phyloP scores from a whole-genome alignment of 1,140 invertebrate genomes.

The Zelostemma sp. region DNA sequence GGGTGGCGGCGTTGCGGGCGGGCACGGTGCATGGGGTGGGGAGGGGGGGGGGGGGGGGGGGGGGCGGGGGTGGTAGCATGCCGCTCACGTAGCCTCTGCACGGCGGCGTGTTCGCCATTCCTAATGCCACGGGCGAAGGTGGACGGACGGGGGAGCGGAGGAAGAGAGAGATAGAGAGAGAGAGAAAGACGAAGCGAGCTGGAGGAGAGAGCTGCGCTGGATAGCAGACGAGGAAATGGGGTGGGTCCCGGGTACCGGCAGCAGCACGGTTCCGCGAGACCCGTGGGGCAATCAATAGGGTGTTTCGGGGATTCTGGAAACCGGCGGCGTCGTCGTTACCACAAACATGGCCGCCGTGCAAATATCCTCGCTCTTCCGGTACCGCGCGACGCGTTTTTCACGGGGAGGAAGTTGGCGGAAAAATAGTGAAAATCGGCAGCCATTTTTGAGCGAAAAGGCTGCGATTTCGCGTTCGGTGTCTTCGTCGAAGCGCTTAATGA shows the following conservation, averaged over 20 bases:
- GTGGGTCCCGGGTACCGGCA: conserved; percentile 63
- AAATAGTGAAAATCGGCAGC: no score
- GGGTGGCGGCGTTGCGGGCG: conserved; percentile 5
- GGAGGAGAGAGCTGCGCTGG: conserved; percentile 48
- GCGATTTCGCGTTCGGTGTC: no score
- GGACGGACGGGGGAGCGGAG: conserved; percentile 36
- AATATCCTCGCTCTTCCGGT: conserved; percentile 24
- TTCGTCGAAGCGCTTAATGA: background rate
- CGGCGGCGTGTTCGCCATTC: conserved; percentile 75
- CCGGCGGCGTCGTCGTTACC: conserved; percentile 64
- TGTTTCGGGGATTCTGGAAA: conserved; percentile 74
- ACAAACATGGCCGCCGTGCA: conserved; percentile 61
- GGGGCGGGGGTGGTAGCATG: conserved; percentile 70
- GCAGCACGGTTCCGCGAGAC: conserved; percentile 61
- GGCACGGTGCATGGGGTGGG: conserved; percentile 58
- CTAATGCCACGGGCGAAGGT: conserved; percentile 70
- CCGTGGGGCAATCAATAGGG: conserved; percentile 73
- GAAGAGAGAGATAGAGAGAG: conserved; percentile 20
- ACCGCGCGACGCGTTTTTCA: conserved; percentile 19
- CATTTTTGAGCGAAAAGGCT: no score
- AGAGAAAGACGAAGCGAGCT: conserved; percentile 31
- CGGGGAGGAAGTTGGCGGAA: no score
- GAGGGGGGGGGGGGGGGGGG: conserved; percentile 51
- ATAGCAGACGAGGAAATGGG: conserved; percentile 50
- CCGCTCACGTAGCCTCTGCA: conserved; percentile 75